phyloP scores from a whole-genome alignment of 2,888 invertebrate genomes.

The Sicus ferrugineus region DNA sequence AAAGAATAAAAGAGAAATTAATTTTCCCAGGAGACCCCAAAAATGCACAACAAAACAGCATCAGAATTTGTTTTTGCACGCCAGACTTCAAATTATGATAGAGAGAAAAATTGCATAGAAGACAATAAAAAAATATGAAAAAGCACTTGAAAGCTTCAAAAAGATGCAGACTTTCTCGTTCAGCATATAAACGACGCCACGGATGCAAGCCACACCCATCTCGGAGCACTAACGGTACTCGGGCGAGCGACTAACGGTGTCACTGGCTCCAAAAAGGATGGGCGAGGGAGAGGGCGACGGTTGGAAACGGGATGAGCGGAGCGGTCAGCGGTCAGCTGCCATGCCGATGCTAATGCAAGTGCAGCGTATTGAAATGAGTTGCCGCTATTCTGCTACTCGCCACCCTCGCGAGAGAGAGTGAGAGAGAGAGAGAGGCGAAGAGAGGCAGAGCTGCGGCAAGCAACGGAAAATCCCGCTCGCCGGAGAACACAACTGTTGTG shows the following conservation, averaged over 20 bases:
- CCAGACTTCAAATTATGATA: too few species aligned
- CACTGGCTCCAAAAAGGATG: background rate
- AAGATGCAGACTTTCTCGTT: conserved; percentile 32
- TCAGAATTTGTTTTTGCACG: too few species aligned
- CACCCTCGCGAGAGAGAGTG: conserved; percentile 10
- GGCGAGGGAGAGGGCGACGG: background rate
- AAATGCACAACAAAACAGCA: too few species aligned
- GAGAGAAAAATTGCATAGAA: too few species aligned
- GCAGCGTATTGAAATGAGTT: conserved; percentile 40
- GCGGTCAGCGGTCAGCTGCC: too few species aligned
- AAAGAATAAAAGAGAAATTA: background rate
- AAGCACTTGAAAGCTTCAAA: too few species aligned
- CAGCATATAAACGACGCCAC: conserved; percentile 24
- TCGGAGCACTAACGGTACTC: conserved; percentile 30
- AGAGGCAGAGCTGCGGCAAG: background rate
- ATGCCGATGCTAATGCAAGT: conserved; percentile 51
- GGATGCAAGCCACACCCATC: conserved; percentile 54
- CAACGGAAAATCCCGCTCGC: conserved; percentile 12
- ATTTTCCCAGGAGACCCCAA: background rate
- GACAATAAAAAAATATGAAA: conserved; percentile 34
- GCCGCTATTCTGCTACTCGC: background rate
- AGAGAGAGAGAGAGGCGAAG: background rate
- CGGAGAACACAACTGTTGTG: conserved; percentile 30
- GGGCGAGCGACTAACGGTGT: background rate
- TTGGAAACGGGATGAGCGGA: too few species aligned